phyloP scores from a whole-genome alignment of 1,140 invertebrate genomes.

The Uloborus diversus region DNA sequence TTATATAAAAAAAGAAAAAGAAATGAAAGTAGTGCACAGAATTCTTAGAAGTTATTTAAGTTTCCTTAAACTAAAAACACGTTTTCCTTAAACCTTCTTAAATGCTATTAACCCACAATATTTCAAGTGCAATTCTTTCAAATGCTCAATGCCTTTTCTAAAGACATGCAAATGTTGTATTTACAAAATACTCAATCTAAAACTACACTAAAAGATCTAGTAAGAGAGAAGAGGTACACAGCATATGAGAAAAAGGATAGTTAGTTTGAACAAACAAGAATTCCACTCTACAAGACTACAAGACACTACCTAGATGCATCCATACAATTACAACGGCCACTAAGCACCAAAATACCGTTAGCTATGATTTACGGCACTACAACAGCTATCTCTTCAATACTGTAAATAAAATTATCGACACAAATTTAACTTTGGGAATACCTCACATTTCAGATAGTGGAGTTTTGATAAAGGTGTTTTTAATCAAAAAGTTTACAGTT shows the following conservation, averaged over 20 bases:
- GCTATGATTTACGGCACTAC: slow-evolving; percentile 32
- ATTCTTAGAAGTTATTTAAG: no score
- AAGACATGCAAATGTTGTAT: slow-evolving; percentile 20
- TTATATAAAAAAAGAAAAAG: no score
- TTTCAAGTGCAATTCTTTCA: slow-evolving; percentile 21
- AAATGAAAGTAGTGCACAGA: no score
- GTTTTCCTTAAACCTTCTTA: no score
- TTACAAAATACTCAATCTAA: neutral
- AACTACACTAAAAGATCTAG: slow-evolving; percentile 3
- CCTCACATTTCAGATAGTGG: no score
- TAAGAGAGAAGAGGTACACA: neutral
- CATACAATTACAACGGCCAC: slow-evolving; percentile 9
- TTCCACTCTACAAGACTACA: slow-evolving; percentile 19
- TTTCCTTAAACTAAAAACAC: no score
- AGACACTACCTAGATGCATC: neutral
- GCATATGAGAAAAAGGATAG: neutral
- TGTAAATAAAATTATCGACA: slow-evolving; percentile 19
- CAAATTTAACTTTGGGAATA: neutral
- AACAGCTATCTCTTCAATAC: slow-evolving; percentile 51
- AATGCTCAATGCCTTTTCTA: slow-evolving; percentile 51
- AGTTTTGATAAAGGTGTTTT: no score
- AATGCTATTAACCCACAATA: no score
- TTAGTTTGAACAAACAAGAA: neutral
- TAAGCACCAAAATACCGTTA: slow-evolving; percentile 20
- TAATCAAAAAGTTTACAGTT: no score